These are phyloP conservation scores for Decapterus maruadsi DNA, from an alignment of 2,797 vertebrate genomes.

Conservation along the genomic window DNA sequence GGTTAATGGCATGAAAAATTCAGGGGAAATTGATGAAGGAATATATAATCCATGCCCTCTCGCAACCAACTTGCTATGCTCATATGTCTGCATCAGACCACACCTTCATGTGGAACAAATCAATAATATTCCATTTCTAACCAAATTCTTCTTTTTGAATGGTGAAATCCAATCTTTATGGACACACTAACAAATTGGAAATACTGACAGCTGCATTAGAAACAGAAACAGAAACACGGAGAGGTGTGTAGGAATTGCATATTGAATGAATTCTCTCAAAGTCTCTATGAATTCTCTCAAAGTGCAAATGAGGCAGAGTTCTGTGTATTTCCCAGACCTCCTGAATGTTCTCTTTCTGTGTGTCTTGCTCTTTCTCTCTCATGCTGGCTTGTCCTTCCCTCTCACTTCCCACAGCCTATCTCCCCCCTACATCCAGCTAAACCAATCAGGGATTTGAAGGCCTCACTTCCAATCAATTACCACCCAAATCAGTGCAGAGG, in stretches of 20 bases:
- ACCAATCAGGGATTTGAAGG: constrained; percentile 88
- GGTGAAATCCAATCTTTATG: constrained; percentile 74
- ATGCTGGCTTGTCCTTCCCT: constrained; percentile 63
- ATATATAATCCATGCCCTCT: constrained; percentile 60
- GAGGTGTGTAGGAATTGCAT: constrained; percentile 45
- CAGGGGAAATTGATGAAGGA: constrained; percentile 66
- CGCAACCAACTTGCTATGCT: constrained; percentile 44
- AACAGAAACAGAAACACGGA: constrained; percentile 55
- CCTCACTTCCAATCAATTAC: constrained; percentile 89
- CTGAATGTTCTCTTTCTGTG: constrained; percentile 28
- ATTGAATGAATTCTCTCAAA: constrained; percentile 32
- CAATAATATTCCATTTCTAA: constrained; percentile 78
- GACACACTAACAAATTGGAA: constrained; percentile 73
- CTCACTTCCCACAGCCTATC: constrained; percentile 63
- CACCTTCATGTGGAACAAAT: constrained; percentile 76
- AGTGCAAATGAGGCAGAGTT: constrained; percentile 64
- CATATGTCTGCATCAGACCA: constrained; percentile 73
- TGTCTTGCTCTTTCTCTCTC: constrained; percentile 35
- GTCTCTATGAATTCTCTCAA: constrained; percentile 55
- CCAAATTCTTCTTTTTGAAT: constrained; percentile 75
- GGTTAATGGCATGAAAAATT: constrained; percentile 72
- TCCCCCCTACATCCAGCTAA: constrained; percentile 78
- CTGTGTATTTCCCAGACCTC: constrained; percentile 57
- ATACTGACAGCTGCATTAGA: constrained; percentile 56
- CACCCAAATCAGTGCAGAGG: constrained; percentile 85